Percentiles rank a stretch among this genome's conserved stretches.
phyloP scores from a whole-genome alignment of 2,113 vertebrate species.

The Barbus barbus region DNA sequence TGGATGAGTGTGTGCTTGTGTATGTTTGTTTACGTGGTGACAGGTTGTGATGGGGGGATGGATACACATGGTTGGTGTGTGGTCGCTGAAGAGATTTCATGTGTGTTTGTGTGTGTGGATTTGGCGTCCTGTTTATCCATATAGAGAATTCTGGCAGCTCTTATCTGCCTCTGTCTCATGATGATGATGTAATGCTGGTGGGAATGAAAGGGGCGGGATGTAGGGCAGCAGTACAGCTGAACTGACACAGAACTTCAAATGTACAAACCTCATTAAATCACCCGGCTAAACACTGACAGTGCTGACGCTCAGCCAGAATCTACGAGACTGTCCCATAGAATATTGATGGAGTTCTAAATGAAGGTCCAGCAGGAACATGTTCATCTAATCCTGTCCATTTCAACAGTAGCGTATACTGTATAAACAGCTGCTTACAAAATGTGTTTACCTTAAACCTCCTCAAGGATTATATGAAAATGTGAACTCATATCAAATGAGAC shows the following conservation, averaged over 20 bases:
- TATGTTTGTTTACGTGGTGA: slow-evolving; percentile 43
- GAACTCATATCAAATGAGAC: slow-evolving; percentile 2
- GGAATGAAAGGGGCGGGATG: background rate
- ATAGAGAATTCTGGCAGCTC: slow-evolving; percentile 30
- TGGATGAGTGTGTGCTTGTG: slow-evolving; percentile 44
- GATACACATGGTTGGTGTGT: slow-evolving; percentile 22
- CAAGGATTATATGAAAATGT: slow-evolving; percentile 8
- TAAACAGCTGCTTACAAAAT: slow-evolving; percentile 22
- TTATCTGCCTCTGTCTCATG: slow-evolving; percentile 38
- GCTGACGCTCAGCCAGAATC: background rate
- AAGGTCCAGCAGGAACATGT: slow-evolving; percentile 1
- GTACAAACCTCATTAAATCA: slow-evolving; percentile 25
- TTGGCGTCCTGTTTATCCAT: slow-evolving; percentile 28
- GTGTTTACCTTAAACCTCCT: slow-evolving; percentile 15
- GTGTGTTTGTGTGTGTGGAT: slow-evolving; percentile 42
- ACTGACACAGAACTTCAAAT: slow-evolving; percentile 19
- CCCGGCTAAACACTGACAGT: background rate
- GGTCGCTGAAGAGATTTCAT: slow-evolving; percentile 15
- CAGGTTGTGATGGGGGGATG: slow-evolving; percentile 24
- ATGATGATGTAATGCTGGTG: slow-evolving; percentile 35
- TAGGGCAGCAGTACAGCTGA: slow-evolving; percentile 9
- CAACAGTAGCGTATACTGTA: no score
- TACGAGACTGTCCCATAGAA: background rate
- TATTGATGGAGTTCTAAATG: background rate
- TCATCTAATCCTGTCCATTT: background rate